phyloP scores from a whole-genome alignment of 2,113 vertebrate species.

The Kryptolebias marmoratus region DNA sequence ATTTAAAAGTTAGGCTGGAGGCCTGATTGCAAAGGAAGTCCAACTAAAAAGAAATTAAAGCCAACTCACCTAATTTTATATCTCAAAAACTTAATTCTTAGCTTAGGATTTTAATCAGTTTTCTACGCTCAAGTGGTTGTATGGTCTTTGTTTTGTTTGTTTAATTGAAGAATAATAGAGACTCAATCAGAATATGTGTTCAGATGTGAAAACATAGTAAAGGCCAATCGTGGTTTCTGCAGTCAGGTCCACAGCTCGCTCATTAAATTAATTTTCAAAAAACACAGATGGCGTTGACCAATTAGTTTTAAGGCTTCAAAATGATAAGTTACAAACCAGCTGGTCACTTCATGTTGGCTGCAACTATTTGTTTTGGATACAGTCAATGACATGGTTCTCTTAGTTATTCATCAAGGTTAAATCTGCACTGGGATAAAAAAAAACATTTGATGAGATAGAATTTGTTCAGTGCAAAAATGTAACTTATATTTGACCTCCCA shows the following conservation, averaged over 20 bases:
- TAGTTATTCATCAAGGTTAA: not conserved
- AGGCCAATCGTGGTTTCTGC: not conserved
- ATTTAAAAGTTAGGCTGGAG: no score
- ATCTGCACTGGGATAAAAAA: not conserved
- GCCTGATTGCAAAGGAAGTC: no score
- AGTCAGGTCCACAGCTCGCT: not conserved
- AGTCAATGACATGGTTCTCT: not conserved
- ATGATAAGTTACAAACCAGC: not conserved
- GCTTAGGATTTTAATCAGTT: not conserved
- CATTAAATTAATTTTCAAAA: not conserved
- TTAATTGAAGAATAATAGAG: not conserved
- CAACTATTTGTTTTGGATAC: not conserved
- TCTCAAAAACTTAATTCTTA: not conserved
- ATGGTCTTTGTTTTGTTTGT: not conserved
- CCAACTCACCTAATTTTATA: not conserved
- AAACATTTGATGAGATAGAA: not conserved
- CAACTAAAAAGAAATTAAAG: not conserved
- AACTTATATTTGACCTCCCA: not conserved
- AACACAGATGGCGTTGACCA: not conserved
- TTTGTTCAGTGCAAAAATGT: not conserved
- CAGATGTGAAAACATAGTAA: not conserved
- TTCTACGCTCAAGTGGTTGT: not conserved
- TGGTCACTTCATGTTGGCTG: not conserved
- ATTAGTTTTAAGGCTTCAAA: not conserved
- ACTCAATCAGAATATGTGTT: not conserved